A percentile compares a stretch with the other conserved stretches of the same genome.
Conservation (phyloP, 2,113 vertebrate species). For the Tragelaphus buxtoni region DNA sequence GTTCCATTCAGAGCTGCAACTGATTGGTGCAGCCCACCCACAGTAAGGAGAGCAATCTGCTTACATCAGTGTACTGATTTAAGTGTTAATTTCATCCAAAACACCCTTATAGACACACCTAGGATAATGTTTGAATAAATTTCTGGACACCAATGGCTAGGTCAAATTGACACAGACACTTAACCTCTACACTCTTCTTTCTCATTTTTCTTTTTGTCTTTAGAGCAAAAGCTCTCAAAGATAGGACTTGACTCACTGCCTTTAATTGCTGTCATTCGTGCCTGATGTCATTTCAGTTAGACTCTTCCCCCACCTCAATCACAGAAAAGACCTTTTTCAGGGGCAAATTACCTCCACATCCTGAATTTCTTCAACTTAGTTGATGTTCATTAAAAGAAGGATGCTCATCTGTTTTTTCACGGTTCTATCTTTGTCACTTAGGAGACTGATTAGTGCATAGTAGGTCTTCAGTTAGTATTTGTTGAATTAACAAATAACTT, state of each 20-base stretch:
- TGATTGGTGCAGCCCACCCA: neutral
- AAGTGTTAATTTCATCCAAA: neutral
- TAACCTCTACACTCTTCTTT: neutral
- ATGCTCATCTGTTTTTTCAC: neutral
- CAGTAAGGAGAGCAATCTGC: too few relatives aligned
- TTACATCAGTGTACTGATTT: neutral
- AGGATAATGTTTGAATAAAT: neutral
- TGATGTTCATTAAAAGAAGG: neutral
- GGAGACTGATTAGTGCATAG: neutral
- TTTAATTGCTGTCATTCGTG: neutral
- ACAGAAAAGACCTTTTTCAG: neutral
- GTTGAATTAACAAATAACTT: neutral
- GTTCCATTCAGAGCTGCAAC: neutral
- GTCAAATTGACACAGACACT: neutral
- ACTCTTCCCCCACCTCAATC: neutral
- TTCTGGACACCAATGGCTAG: neutral
- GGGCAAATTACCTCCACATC: accelerated
- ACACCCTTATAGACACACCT: neutral
- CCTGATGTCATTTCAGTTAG: neutral
- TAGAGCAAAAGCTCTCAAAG: neutral
- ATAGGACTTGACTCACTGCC: neutral
- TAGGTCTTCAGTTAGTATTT: neutral
- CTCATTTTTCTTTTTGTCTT: neutral
- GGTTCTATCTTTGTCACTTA: neutral
- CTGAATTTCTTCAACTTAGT: neutral